Conservation (phyloP, 2,113 vertebrate species). For the Calonectris borealis region DNA sequence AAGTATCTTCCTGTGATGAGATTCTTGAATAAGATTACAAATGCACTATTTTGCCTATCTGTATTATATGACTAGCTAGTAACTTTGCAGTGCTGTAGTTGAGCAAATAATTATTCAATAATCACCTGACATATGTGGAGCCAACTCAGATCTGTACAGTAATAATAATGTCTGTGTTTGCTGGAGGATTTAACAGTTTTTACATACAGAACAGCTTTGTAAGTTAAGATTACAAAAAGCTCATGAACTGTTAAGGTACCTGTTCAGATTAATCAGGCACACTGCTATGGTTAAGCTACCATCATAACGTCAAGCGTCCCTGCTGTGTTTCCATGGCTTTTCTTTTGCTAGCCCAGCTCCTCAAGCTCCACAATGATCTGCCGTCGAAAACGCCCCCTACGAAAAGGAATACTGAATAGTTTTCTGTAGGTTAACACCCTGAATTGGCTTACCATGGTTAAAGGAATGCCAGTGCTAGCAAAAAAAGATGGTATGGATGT, state of each 20-base stretch:
- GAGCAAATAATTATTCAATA: neutral
- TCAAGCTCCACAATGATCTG: neutral
- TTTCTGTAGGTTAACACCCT: neutral
- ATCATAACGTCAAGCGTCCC: neutral
- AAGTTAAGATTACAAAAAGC: neutral
- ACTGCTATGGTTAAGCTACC: neutral
- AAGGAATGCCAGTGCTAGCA: conserved; percentile 2
- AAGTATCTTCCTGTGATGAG: neutral
- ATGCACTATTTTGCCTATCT: neutral
- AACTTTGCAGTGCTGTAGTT: neutral
- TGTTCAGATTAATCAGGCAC: neutral
- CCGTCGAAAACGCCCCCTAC: neutral
- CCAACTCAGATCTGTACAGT: neutral
- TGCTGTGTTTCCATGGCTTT: neutral
- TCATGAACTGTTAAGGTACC: neutral
- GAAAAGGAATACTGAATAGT: neutral
- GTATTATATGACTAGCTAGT: neutral
- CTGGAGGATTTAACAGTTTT: neutral
- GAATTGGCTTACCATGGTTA: neutral
- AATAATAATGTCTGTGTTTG: neutral
- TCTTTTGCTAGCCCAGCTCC: neutral
- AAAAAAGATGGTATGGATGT: neutral
- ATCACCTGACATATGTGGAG: neutral
- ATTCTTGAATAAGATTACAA: neutral
- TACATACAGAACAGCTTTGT: neutral